These are phyloP conservation scores for Gonatopus flavifemur DNA, from an alignment of 1,140 invertebrate species.

Conservation along the genomic window DNA sequence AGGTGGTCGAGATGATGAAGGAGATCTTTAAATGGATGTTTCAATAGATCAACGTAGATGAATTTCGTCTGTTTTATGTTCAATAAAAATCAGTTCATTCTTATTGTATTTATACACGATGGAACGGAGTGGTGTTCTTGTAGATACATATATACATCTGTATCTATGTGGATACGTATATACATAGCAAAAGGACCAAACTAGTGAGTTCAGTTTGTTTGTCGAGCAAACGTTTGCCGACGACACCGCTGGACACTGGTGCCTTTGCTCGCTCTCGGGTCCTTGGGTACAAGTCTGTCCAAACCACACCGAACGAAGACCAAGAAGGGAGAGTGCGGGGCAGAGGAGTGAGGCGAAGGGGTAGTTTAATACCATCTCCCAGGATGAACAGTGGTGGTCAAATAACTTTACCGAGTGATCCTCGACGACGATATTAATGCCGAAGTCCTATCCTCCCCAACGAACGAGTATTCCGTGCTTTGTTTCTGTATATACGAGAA, in stretches of 20 bases:
- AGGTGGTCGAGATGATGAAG: no score
- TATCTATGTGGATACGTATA: background rate
- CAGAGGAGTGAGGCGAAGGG: slow-evolving; percentile 18
- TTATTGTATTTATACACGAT: no score
- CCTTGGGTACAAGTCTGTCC: slow-evolving; percentile 52
- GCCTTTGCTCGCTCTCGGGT: slow-evolving; percentile 48
- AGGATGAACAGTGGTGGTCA: slow-evolving; percentile 57
- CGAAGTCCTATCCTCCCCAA: slow-evolving; percentile 41
- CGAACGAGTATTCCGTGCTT: slow-evolving; percentile 34
- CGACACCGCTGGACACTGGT: slow-evolving; percentile 59
- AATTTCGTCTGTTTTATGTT: no score
- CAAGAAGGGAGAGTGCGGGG: slow-evolving; percentile 9
- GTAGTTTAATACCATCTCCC: slow-evolving; percentile 55
- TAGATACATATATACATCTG: no score
- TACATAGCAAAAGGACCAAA: slow-evolving; percentile 27
- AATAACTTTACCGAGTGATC: slow-evolving; percentile 56
- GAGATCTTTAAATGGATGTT: no score
- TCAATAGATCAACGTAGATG: no score
- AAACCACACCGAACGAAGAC: slow-evolving; percentile 40
- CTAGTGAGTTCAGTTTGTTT: slow-evolving; percentile 55
- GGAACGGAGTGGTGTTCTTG: no score
- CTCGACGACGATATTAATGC: slow-evolving; percentile 51
- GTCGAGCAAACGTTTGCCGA: slow-evolving; percentile 59
- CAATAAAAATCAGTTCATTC: no score
- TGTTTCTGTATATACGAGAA: no score